Conservation (phyloP, 2,797 vertebrate species). For the Botia almorhae region DNA sequence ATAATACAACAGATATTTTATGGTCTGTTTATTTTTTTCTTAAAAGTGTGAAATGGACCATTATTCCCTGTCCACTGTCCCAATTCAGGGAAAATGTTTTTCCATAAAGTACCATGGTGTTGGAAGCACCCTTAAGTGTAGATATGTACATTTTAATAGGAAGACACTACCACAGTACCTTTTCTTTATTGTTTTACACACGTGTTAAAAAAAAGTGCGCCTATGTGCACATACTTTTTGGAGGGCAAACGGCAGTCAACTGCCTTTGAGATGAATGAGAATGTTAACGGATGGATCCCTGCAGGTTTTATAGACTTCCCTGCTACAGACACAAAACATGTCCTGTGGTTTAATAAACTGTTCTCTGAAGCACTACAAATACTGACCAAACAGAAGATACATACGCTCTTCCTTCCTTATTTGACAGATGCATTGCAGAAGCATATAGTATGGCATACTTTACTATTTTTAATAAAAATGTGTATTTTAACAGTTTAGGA, state of each 20-base stretch:
- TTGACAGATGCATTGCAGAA: neutral
- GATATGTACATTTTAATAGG: too few species aligned
- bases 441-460: too few species aligned
- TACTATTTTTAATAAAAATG: neutral
- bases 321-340: neutral
- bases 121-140: too few species aligned
- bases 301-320: neutral
- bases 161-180: too few species aligned
- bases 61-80: neutral
- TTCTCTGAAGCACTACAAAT: neutral
- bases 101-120: too few species aligned
- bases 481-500: neutral
- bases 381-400: neutral
- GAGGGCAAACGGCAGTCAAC: neutral
- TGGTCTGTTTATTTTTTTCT: too few species aligned
- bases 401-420: neutral
- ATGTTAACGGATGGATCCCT: neutral
- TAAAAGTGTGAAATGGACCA: too few species aligned
- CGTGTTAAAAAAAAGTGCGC: neutral
- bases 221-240: neutral
- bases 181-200: too few species aligned
- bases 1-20: too few species aligned
- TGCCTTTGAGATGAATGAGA: neutral
- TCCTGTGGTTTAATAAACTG: neutral
- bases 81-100: too few species aligned